A percentile compares a stretch with the other conserved stretches of the same genome.
phyloP scores from a whole-genome alignment of 1,140 invertebrate genomes.

The Drosophila obscura region DNA sequence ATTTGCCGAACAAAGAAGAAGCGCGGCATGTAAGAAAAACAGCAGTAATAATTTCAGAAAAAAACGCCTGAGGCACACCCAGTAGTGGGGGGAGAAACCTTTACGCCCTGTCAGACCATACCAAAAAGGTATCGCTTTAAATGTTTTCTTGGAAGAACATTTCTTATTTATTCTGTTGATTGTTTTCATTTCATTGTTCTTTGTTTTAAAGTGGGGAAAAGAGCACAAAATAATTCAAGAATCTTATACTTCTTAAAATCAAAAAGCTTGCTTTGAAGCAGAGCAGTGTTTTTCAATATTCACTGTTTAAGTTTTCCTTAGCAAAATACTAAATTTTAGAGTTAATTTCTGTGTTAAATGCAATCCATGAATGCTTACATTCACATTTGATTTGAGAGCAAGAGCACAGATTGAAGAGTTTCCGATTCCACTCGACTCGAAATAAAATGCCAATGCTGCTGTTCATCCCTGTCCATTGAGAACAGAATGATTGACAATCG shows the following conservation, averaged over 20 bases:
- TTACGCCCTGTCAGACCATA: background rate
- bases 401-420: no score
- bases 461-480: constrained; percentile 19
- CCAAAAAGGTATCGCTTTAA: background rate
- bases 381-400: background rate
- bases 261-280: no score
- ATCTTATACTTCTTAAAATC: no score
- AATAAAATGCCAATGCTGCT: constrained; percentile 15
- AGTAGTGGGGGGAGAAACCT: background rate
- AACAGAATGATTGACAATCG: constrained; percentile 32
- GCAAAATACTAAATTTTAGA: no score
- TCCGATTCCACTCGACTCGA: background rate
- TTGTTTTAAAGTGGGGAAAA: background rate
- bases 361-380: background rate
- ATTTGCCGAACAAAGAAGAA: constrained; percentile 27
- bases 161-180: constrained; percentile 17
- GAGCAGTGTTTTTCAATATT: no score
- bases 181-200: constrained; percentile 10
- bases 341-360: no score
- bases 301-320: no score
- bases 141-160: background rate
- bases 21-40: constrained; percentile 58
- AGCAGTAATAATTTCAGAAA: constrained; percentile 17
- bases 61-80: constrained; percentile 13
- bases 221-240: background rate